Evolutionary conservation across 2,888 invertebrate species (phyloP).

Genomic region (Mycalesis mineus): DNA sequence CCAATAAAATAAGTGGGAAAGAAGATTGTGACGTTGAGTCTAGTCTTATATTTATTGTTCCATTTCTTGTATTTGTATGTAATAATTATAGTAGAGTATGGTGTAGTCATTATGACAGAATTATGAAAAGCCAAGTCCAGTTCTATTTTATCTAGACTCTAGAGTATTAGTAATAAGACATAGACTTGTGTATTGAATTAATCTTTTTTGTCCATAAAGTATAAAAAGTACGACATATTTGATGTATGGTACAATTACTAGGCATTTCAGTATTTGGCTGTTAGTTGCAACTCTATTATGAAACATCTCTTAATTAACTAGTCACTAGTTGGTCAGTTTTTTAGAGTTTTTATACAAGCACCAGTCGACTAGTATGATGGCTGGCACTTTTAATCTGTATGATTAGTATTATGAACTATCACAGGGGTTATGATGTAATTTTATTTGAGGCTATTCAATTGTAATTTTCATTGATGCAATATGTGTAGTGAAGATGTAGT

Average conservation of each 20-base stretch:
- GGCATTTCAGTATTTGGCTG: not conserved
- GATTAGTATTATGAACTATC: not conserved
- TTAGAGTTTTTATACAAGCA: not conserved
- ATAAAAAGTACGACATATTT: too few relatives aligned
- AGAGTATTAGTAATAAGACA: too few relatives aligned
- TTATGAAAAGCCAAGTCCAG: too few relatives aligned
- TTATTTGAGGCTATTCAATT: slow-evolving; percentile 29
- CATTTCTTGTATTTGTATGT: slow-evolving; percentile 20
- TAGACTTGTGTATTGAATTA: too few relatives aligned
- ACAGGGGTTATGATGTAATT: slow-evolving; percentile 1
- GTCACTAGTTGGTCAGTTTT: not conserved
- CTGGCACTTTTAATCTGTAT: not conserved
- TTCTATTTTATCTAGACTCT: too few relatives aligned
- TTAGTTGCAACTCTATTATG: not conserved
- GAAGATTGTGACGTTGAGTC: slow-evolving; percentile 30
- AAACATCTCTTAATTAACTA: not conserved
- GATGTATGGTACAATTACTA: not conserved
- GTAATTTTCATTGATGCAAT: slow-evolving; percentile 32
- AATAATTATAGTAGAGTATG: slow-evolving; percentile 4
- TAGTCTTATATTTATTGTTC: slow-evolving; percentile 43
- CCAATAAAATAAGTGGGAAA: slow-evolving; percentile 16
- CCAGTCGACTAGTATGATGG: not conserved
- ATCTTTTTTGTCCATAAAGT: too few relatives aligned
- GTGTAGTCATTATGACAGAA: not conserved
- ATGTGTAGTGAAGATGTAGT: not conserved